Conservation (phyloP, 1,140 invertebrate species). For the Gryon sp. region DNA sequence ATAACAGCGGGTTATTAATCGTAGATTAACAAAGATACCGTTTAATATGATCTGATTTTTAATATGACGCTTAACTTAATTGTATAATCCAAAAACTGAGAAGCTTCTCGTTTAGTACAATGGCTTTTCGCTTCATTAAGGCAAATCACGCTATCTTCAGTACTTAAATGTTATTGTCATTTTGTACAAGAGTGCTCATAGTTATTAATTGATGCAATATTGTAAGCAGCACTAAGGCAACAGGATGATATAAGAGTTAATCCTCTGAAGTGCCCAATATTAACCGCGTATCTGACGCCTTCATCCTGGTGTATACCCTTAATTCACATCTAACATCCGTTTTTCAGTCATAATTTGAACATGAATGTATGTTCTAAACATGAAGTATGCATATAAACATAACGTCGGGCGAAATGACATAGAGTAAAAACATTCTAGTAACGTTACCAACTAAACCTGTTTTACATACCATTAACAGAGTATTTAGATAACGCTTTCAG, state of each 20-base stretch:
- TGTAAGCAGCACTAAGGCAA: slow-evolving; percentile 51
- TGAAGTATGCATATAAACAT: slow-evolving; percentile 40
- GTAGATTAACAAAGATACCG: too few species aligned
- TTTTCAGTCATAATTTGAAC: slow-evolving; percentile 51
- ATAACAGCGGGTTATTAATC: too few species aligned
- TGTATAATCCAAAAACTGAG: too few species aligned
- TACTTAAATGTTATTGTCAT: slow-evolving; percentile 48
- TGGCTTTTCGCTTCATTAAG: slow-evolving; percentile 42
- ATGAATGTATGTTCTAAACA: slow-evolving; percentile 35
- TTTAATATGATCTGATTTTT: too few species aligned
- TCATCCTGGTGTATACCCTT: slow-evolving; percentile 44
- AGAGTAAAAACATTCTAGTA: slow-evolving; percentile 18
- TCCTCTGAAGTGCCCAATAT: slow-evolving; percentile 63
- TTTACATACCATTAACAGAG: too few species aligned
- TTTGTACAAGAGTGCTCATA: slow-evolving; percentile 45
- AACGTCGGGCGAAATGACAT: slow-evolving; percentile 1
- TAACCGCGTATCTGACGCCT: slow-evolving; percentile 59
- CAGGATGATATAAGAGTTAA: slow-evolving; percentile 67
- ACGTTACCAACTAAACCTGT: too few species aligned
- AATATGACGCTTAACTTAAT: too few species aligned
- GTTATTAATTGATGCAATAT: slow-evolving; percentile 68
- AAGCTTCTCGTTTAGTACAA: slow-evolving; percentile 6
- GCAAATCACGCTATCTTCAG: slow-evolving; percentile 49
- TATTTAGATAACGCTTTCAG: too few species aligned
- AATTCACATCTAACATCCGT: slow-evolving; percentile 27